Evolutionary conservation across 1,140 invertebrate species (phyloP).

Genomic region (Thaumatotibia leucotreta): DNA sequence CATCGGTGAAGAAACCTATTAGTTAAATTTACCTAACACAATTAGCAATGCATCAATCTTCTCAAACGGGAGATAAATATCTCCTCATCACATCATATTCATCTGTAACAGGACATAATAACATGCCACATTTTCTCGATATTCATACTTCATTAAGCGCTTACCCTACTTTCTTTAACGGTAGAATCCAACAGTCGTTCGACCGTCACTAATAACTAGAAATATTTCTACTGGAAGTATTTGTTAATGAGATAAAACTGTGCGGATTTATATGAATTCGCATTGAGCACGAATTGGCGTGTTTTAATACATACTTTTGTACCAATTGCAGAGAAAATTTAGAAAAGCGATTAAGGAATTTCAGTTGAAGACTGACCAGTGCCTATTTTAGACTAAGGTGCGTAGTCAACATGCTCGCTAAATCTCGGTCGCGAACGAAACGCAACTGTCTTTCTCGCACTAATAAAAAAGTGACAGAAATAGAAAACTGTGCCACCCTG

Average conservation of each 20-base stretch:
- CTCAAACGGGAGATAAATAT: neutral
- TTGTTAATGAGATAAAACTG: neutral
- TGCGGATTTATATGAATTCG: neutral
- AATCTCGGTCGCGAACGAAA: too few species aligned
- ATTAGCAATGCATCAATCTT: too few species aligned
- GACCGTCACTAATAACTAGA: conserved; percentile 21
- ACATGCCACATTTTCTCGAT: neutral
- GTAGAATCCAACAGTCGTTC: conserved; percentile 19
- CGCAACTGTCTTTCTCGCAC: too few species aligned
- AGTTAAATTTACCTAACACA: too few species aligned
- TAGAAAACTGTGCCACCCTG: too few species aligned
- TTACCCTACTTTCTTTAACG: conserved; percentile 25
- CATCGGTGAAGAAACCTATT: too few species aligned
- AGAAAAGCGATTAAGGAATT: neutral
- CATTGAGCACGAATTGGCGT: neutral
- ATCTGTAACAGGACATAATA: neutral
- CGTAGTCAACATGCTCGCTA: too few species aligned
- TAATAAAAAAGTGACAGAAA: too few species aligned
- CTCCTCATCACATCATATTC: neutral
- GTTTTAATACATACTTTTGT: neutral
- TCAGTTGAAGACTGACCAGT: too few species aligned
- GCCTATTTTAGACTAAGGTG: too few species aligned
- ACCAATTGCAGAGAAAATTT: neutral
- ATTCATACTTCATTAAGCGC: neutral
- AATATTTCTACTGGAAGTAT: neutral